A percentile compares a stretch with the other conserved stretches of the same genome.
phyloP scores from a whole-genome alignment of 2,888 invertebrate species.

The Diaprepes abbreviatus region DNA sequence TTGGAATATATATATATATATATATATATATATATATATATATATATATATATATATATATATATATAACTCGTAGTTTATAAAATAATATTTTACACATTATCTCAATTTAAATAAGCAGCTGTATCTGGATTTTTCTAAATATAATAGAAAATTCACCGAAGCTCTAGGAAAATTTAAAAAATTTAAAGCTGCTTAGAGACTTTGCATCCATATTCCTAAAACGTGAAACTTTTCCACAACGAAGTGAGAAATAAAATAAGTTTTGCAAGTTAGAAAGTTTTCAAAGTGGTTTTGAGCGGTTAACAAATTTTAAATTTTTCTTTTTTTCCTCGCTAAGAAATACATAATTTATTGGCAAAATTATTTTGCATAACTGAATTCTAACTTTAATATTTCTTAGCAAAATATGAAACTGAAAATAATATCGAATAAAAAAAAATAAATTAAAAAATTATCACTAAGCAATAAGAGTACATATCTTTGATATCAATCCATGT shows the following conservation, averaged over 20 bases:
- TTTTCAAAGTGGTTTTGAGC: slow-evolving; percentile 1
- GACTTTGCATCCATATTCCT: slow-evolving; percentile 38
- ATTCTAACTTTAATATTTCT: no score
- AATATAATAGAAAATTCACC: slow-evolving; percentile 34
- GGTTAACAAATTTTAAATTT: slow-evolving; percentile 11
- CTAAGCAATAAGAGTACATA: no score
- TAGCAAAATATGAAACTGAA: no score
- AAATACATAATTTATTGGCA: background rate
- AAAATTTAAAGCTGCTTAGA: slow-evolving; percentile 38
- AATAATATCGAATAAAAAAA: no score
- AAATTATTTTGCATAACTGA: no score
- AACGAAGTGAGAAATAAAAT: slow-evolving; percentile 3
- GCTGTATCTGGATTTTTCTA: slow-evolving; percentile 8
- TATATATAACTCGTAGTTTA: no score
- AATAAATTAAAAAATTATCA: no score
- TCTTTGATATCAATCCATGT: no score
- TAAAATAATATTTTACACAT: slow-evolving; percentile 5
- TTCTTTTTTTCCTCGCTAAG: slow-evolving; percentile 1
- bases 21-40: no score
- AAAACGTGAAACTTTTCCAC: slow-evolving; percentile 22
- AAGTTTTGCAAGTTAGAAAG: slow-evolving; percentile 7
- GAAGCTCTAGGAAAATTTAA: background rate
- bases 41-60: no score
- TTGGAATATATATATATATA: no score
- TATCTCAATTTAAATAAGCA: slow-evolving; percentile 7